Conservation (phyloP, 1,140 invertebrate species). For the Zaprionus lachaisei region DNA sequence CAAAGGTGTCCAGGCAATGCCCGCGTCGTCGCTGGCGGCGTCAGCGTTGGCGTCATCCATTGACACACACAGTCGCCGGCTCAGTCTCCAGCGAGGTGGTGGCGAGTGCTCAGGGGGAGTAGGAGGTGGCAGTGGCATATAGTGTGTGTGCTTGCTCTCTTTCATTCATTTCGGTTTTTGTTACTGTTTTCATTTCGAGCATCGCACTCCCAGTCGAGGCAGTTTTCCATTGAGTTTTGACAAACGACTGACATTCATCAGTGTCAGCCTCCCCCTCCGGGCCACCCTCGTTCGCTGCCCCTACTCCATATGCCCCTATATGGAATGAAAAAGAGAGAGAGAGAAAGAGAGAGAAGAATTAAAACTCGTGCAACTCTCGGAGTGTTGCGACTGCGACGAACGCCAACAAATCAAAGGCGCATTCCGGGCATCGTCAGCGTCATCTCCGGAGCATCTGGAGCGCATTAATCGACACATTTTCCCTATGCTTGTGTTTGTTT, state of each 20-base stretch:
- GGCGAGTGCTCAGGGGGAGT: neutral
- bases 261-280: slow-evolving; percentile 54
- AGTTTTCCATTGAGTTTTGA: slow-evolving; percentile 80
- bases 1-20: slow-evolving; percentile 61
- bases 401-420: slow-evolving; percentile 78
- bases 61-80: slow-evolving; percentile 54
- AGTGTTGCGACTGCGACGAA: slow-evolving; percentile 35
- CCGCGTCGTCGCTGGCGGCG: slow-evolving; percentile 26
- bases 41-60: slow-evolving; percentile 67
- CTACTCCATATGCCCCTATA: slow-evolving; percentile 34
- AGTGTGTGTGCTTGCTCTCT: neutral
- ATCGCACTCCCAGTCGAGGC: slow-evolving; percentile 36
- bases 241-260: slow-evolving; percentile 83
- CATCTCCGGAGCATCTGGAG: slow-evolving; percentile 72
- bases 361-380: slow-evolving; percentile 29
- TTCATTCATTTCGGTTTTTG: slow-evolving; percentile 50
- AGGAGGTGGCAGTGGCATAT: neutral
- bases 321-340: slow-evolving; percentile 1
- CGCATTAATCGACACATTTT: slow-evolving; percentile 82
- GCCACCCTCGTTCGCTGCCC: neutral
- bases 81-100: neutral
- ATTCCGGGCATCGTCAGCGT: slow-evolving; percentile 63
- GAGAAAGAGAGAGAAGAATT: slow-evolving; percentile 5
- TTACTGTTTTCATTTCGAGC: slow-evolving; percentile 4
- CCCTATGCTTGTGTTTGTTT: slow-evolving; percentile 35